Conservation (phyloP, 2,888 invertebrate genomes). For the Pseudococcus longispinus region DNA sequence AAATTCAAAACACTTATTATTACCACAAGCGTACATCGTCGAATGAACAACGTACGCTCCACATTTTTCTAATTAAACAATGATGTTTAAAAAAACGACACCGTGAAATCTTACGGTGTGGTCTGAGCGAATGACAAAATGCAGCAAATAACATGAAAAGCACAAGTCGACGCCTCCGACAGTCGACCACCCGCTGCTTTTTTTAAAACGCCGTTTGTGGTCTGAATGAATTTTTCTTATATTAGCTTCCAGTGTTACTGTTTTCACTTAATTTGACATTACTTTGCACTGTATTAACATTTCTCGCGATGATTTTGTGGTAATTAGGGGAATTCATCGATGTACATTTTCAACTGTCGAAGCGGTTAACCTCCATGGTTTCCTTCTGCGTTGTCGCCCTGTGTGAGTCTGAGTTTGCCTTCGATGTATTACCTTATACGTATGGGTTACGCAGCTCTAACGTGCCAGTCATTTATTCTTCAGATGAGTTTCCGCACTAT, state of each 20-base stretch:
- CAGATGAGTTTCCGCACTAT: constrained; percentile 29
- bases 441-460: not conserved
- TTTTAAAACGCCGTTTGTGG: constrained; percentile 51
- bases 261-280: constrained; percentile 29
- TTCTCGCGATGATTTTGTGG: constrained; percentile 18
- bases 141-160: constrained; percentile 40
- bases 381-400: constrained; percentile 26
- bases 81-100: constrained; percentile 38
- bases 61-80: constrained; percentile 45
- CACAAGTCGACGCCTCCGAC: constrained; percentile 48
- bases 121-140: constrained; percentile 43
- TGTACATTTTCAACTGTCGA: not conserved
- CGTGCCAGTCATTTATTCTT: constrained; percentile 17
- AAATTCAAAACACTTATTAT: not conserved
- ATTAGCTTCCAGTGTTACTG: constrained; percentile 37
- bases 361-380: constrained; percentile 37
- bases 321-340: not conserved
- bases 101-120: constrained; percentile 43
- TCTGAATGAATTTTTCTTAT: constrained; percentile 38
- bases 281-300: constrained; percentile 15
- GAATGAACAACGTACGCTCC: not conserved
- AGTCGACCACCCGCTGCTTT: constrained; percentile 53
- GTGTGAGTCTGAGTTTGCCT: constrained; percentile 27
- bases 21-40: not conserved
- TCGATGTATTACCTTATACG: constrained; percentile 35